Evolutionary conservation across 1,140 invertebrate species (phyloP).

Genomic region (Coenobita brevimanus): DNA sequence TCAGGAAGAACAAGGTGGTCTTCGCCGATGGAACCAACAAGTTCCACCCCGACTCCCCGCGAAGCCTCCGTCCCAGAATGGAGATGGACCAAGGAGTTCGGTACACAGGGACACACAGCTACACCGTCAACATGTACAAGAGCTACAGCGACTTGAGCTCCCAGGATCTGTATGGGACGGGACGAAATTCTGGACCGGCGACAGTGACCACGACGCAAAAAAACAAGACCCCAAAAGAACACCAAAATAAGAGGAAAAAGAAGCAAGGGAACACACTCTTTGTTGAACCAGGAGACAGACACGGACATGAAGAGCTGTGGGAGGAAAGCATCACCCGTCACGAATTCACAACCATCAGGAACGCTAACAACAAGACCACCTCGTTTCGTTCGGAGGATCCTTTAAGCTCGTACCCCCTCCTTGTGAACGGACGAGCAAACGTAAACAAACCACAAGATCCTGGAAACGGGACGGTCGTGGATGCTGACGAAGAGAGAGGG

Average conservation of each 20-base stretch:
- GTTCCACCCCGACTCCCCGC: constrained; percentile 2
- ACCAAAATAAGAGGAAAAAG: constrained; percentile 15
- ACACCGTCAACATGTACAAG: constrained; percentile 50
- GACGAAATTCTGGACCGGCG: background rate
- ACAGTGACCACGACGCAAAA: background rate
- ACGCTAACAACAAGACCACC: constrained; percentile 1
- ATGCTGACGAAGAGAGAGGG: background rate
- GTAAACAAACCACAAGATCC: background rate
- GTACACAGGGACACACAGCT: constrained; percentile 13
- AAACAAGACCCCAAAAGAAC: background rate
- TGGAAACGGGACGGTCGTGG: background rate
- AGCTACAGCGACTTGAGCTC: constrained; percentile 48
- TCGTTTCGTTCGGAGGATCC: constrained; percentile 25
- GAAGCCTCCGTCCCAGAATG: constrained; percentile 5
- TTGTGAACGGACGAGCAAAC: constrained; percentile 7
- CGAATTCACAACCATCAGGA: constrained; percentile 27
- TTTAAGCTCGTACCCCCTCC: constrained; percentile 11
- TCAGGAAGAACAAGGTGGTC: constrained; percentile 4
- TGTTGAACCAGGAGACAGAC: background rate
- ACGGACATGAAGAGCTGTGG: constrained; percentile 18
- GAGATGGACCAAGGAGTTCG: constrained; percentile 37
- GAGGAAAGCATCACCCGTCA: constrained; percentile 6
- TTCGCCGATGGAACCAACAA: background rate
- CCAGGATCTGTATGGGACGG: constrained; percentile 18
- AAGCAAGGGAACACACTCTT: background rate